Conservation (phyloP, 2,797 vertebrate species). For the Somateria mollissima region DNA sequence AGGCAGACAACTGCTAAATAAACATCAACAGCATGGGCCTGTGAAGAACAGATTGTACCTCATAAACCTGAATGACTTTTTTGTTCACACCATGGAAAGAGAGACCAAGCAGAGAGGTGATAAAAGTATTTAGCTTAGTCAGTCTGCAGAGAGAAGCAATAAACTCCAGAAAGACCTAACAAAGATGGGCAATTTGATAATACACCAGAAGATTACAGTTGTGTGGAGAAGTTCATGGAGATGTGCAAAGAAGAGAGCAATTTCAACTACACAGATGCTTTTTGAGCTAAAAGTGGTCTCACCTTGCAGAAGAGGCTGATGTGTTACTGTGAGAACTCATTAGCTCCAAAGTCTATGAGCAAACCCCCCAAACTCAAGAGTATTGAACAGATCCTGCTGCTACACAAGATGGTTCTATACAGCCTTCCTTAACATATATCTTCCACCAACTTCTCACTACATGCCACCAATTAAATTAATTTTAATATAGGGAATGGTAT, state of each 20-base stretch:
- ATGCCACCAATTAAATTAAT: neutral
- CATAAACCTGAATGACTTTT: neutral
- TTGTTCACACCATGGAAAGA: neutral
- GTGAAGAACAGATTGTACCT: constrained; percentile 1
- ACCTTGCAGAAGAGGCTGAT: neutral
- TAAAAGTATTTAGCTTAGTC: neutral
- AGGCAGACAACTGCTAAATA: neutral
- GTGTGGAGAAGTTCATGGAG: neutral
- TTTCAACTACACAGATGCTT: neutral
- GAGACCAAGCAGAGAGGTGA: neutral
- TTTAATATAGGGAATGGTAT: neutral
- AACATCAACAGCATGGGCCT: neutral
- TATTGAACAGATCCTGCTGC: neutral
- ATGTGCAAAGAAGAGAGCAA: neutral
- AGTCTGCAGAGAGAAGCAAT: neutral
- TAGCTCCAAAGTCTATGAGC: neutral
- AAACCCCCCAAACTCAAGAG: neutral
- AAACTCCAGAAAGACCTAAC: neutral
- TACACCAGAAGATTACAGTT: neutral
- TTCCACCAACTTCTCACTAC: neutral
- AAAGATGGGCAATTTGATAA: neutral
- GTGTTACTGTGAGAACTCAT: neutral
- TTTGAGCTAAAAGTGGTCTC: neutral
- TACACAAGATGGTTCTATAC: neutral
- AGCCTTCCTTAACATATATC: neutral